Conservation (phyloP, 1,140 invertebrate species). For the Pentalonia nigronervosa region DNA sequence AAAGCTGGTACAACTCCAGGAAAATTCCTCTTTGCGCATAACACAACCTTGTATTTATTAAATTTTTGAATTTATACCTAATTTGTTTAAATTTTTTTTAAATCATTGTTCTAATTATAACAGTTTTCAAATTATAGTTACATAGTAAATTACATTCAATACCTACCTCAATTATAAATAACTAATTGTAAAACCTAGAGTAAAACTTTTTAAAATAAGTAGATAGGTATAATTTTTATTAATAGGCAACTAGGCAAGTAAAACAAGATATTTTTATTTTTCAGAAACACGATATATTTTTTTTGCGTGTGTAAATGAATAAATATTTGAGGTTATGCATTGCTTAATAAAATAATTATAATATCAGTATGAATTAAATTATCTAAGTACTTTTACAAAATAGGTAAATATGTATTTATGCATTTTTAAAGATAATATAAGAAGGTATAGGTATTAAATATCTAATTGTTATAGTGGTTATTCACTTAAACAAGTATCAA, state of each 20-base stretch:
- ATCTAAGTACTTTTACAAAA: not conserved
- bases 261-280: not conserved
- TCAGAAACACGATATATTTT: not conserved
- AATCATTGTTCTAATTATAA: no score
- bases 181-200: no score
- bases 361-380: not conserved
- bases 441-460: not conserved
- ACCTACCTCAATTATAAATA: no score
- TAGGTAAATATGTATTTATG: not conserved
- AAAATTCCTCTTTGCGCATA: not conserved
- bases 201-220: not conserved
- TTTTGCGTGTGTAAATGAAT: not conserved
- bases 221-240: not conserved
- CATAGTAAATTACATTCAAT: no score
- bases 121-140: no score
- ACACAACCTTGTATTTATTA: not conserved
- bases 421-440: not conserved
- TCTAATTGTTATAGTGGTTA: not conserved
- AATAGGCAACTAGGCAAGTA: not conserved
- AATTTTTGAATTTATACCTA: not conserved
- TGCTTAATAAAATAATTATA: not conserved
- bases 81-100: no score
- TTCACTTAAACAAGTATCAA: not conserved
- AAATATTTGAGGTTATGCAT: not conserved
- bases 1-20: not conserved